Evolutionary conservation across 2,797 vertebrate species (phyloP).

Genomic region (Tragopan temminckii): DNA sequence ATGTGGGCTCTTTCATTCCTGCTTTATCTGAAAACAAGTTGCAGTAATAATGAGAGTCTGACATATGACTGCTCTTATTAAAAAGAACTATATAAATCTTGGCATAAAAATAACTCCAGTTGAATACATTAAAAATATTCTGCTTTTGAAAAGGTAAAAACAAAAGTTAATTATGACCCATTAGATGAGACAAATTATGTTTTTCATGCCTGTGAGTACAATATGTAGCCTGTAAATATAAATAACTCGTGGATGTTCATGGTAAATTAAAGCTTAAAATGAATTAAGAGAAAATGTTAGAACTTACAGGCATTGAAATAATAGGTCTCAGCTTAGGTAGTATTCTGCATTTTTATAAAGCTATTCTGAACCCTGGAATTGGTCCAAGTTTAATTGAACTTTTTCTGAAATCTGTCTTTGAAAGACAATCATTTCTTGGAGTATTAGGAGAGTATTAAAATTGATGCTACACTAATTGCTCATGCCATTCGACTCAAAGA

Average conservation of each 20-base stretch:
- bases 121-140: neutral
- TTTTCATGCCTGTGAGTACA: conserved; percentile 26
- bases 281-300: neutral
- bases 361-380: neutral
- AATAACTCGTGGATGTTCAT: neutral
- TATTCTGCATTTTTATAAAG: neutral
- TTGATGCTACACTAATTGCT: neutral
- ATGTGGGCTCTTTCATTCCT: neutral
- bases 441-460: neutral
- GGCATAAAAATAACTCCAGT: conserved; percentile 29
- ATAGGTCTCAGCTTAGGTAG: neutral
- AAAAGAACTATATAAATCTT: neutral
- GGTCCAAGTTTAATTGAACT: neutral
- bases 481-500: neutral
- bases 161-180: conserved; percentile 32
- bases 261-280: conserved; percentile 22
- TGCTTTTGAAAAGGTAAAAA: conserved; percentile 16
- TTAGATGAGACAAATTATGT: conserved; percentile 27
- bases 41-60: neutral
- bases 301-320: neutral
- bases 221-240: conserved; percentile 24
- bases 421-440: neutral
- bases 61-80: neutral
- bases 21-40: neutral
- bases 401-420: neutral